phyloP scores from a whole-genome alignment of 1,140 invertebrate species.

The Cyrtorhinus lividipennis region DNA sequence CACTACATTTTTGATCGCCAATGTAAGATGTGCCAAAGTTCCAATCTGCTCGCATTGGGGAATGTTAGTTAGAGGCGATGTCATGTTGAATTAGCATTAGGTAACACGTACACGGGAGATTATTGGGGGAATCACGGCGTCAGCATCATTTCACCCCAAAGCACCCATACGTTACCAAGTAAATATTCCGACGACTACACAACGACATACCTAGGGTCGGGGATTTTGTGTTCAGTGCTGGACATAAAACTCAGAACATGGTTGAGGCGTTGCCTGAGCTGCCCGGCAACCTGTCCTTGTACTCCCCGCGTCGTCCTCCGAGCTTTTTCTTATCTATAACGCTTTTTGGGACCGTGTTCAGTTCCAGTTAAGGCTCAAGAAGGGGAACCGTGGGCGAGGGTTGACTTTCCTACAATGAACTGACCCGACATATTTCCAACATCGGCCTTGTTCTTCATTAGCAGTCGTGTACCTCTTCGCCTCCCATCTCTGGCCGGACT shows the following conservation, averaged over 20 bases:
- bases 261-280: background rate
- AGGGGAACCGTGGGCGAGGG: background rate
- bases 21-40: too few relatives aligned
- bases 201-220: background rate
- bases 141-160: background rate
- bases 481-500: background rate
- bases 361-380: background rate
- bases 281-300: background rate
- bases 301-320: background rate
- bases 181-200: too few relatives aligned
- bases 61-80: background rate
- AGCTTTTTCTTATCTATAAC: background rate
- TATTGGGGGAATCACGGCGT: background rate
- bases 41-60: too few relatives aligned
- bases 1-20: too few relatives aligned
- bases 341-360: background rate
- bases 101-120: background rate
- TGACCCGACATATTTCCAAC: slow-evolving; percentile 1
- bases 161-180: too few relatives aligned
- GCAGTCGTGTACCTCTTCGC: background rate
- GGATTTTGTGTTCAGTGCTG: background rate
- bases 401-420: background rate
- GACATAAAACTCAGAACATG: background rate
- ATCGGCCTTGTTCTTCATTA: slow-evolving; percentile 8
- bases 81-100: background rate